Conservation (phyloP, 2,113 vertebrate genomes). For the Ictidomys tridecemlineatus region DNA sequence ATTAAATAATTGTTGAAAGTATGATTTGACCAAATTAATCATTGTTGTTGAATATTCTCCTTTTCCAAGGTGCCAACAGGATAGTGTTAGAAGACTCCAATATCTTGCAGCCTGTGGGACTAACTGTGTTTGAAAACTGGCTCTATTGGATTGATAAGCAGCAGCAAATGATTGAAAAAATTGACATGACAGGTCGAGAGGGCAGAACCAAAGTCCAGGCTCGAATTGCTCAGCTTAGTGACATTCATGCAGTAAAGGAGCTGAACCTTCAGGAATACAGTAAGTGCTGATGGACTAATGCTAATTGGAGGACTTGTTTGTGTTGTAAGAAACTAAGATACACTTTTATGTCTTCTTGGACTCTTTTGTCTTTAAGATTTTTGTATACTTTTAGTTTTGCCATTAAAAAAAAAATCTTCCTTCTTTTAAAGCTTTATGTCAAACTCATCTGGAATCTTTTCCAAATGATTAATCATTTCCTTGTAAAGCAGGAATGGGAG, state of each 20-base stretch:
- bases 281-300: conserved; percentile 86
- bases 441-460: conserved; percentile 26
- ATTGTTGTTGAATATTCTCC: conserved; percentile 58
- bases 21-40: neutral
- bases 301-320: neutral
- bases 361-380: conserved; percentile 10
- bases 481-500: neutral
- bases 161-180: conserved; percentile 99
- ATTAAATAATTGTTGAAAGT: neutral
- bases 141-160: conserved; percentile 99
- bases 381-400: neutral
- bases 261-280: conserved; percentile 95
- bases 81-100: conserved; percentile 97
- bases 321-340: conserved; percentile 8
- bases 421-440: conserved; percentile 17
- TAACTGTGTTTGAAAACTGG: conserved; percentile 96
- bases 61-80: conserved; percentile 93
- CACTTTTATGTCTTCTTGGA: neutral
- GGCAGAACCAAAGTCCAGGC: conserved; percentile 98
- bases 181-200: conserved; percentile 95
- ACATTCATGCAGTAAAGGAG: conserved; percentile 97
- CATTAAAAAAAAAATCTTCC: neutral
- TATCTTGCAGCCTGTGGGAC: conserved; percentile 97
- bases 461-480: neutral
- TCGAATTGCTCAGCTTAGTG: conserved; percentile 95